phyloP scores from a whole-genome alignment of 2,888 invertebrate genomes.

The Eupithecia subfuscata region DNA sequence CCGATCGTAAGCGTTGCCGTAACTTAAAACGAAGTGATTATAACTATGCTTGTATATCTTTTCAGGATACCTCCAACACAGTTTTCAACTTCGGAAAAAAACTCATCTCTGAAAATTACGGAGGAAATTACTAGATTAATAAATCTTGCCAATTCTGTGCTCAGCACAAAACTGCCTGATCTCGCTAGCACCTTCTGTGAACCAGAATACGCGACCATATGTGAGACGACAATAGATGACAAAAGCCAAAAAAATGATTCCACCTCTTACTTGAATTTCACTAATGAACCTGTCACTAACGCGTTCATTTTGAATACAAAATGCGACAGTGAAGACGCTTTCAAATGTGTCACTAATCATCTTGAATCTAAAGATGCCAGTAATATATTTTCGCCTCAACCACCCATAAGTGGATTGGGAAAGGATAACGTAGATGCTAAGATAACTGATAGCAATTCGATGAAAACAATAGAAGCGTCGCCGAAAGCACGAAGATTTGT shows the following conservation, averaged over 20 bases:
- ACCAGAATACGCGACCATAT: slow-evolving; percentile 41
- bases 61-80: slow-evolving; percentile 74
- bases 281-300: slow-evolving; percentile 58
- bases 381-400: slow-evolving; percentile 57
- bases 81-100: slow-evolving; percentile 66
- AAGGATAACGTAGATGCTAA: slow-evolving; percentile 58
- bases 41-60: slow-evolving; percentile 6
- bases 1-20: background rate
- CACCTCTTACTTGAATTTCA: slow-evolving; percentile 54
- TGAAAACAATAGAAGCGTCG: slow-evolving; percentile 29
- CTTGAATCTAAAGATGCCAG: slow-evolving; percentile 55
- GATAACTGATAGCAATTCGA: slow-evolving; percentile 50
- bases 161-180: slow-evolving; percentile 76
- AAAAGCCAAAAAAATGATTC: slow-evolving; percentile 50
- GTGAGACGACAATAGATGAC: slow-evolving; percentile 45
- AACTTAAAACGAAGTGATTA: background rate
- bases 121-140: slow-evolving; percentile 78
- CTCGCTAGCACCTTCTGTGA: slow-evolving; percentile 66
- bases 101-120: slow-evolving; percentile 66
- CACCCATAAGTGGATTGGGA: slow-evolving; percentile 56
- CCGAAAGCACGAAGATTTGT: slow-evolving; percentile 47
- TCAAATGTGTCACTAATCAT: slow-evolving; percentile 55
- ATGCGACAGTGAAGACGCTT: slow-evolving; percentile 52
- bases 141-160: slow-evolving; percentile 79
- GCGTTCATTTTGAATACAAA: slow-evolving; percentile 56